Evolutionary conservation across 2,888 invertebrate species (phyloP).

Genomic region (Idaea dimidiata): DNA sequence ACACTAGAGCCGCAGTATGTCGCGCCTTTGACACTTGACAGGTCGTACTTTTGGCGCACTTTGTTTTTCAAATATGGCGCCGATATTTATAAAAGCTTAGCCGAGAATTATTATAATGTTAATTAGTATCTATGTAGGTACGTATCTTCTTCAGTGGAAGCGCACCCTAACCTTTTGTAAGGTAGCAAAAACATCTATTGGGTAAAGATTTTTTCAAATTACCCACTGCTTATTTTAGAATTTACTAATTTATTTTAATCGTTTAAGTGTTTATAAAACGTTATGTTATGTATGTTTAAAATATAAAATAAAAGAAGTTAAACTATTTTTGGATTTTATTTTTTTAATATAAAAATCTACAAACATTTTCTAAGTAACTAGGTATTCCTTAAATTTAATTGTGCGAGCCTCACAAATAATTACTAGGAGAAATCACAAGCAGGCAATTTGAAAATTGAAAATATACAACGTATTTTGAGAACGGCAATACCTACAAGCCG

Average conservation of each 20-base stretch:
- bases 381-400: neutral
- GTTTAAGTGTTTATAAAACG: neutral
- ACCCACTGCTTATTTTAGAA: neutral
- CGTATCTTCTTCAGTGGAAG: too few relatives aligned
- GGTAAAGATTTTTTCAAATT: too few relatives aligned
- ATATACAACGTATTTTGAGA: too few relatives aligned
- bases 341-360: neutral
- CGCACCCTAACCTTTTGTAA: too few relatives aligned
- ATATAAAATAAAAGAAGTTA: too few relatives aligned
- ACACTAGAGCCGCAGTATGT: slow-evolving; percentile 67
- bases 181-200: too few relatives aligned
- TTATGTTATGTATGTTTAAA: too few relatives aligned
- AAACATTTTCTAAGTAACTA: neutral
- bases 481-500: too few relatives aligned
- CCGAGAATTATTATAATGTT: slow-evolving; percentile 9
- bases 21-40: slow-evolving; percentile 62
- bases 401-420: neutral
- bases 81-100: slow-evolving; percentile 34
- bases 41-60: slow-evolving; percentile 66
- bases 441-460: too few relatives aligned
- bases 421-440: neutral
- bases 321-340: too few relatives aligned
- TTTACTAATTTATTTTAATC: neutral
- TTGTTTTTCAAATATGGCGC: slow-evolving; percentile 63
- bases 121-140: slow-evolving; percentile 1